Evolutionary conservation across 2,113 vertebrate species (phyloP).

Genomic region (Heterochromis multidens): DNA sequence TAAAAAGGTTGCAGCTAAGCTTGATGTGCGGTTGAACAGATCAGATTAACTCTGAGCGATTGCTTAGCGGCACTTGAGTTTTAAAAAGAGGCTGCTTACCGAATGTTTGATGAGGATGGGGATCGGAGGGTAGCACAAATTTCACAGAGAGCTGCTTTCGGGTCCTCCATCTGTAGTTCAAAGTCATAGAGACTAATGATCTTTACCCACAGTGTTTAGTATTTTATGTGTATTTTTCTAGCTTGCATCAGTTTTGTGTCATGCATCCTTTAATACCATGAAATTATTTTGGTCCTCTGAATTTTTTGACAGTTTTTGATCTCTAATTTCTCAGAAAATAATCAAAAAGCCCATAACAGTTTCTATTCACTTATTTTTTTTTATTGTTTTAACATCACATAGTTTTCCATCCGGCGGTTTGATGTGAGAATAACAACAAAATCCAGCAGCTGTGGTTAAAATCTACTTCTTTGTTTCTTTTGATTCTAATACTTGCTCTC

Average conservation of each 20-base stretch:
- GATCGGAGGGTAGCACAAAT: neutral
- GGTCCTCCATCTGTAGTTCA: neutral
- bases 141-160: neutral
- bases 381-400: neutral
- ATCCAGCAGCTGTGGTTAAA: conserved; percentile 2
- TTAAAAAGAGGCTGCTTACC: neutral
- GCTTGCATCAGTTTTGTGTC: neutral
- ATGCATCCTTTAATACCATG: neutral
- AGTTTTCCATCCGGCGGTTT: neutral
- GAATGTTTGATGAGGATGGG: neutral
- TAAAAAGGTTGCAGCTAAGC: neutral
- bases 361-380: neutral
- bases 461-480: neutral
- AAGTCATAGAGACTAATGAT: neutral
- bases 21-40: neutral
- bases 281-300: neutral
- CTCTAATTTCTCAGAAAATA: no score
- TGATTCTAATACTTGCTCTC: neutral
- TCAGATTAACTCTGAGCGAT: neutral
- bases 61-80: neutral
- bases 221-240: neutral
- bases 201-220: neutral
- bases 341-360: neutral
- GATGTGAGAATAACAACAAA: neutral
- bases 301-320: neutral